A percentile compares a stretch with the other conserved stretches of the same genome.
Evolutionary conservation across 2,888 invertebrate species (phyloP).

Genomic region (Eretmocerus hayati): DNA sequence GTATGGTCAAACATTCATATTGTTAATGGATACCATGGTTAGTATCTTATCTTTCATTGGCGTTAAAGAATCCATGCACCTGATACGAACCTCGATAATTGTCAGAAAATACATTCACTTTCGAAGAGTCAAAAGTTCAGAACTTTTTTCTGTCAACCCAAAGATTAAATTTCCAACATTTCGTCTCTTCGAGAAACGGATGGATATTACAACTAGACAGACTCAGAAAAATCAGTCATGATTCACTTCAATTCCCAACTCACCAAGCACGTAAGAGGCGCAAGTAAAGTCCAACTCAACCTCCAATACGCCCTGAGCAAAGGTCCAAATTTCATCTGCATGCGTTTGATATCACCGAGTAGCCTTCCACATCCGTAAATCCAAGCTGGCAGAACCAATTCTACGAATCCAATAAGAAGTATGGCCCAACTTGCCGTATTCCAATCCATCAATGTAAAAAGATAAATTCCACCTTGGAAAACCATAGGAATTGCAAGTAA

Average conservation of each 20-base stretch:
- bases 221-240: no score
- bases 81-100: no score
- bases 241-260: slow-evolving; percentile 46
- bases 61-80: no score
- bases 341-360: slow-evolving; percentile 53
- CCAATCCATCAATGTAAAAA: slow-evolving; percentile 69
- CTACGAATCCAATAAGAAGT: slow-evolving; percentile 61
- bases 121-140: no score
- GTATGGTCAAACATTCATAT: no score
- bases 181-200: no score
- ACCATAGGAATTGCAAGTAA: slow-evolving; percentile 69
- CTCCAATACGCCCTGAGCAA: slow-evolving; percentile 63
- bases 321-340: slow-evolving; percentile 60
- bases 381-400: slow-evolving; percentile 63
- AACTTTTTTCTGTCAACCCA: no score
- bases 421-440: slow-evolving; percentile 73
- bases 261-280: slow-evolving; percentile 66
- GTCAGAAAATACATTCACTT: no score
- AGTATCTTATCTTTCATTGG: no score
- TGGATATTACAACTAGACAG: no score
- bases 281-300: slow-evolving; percentile 62
- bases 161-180: no score
- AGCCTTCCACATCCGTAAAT: slow-evolving; percentile 60
- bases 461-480: slow-evolving; percentile 65
- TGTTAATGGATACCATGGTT: no score